Evolutionary conservation across 2,888 invertebrate genomes (phyloP), one percentile per base, ranked within the genome.

Genomic region (Onchidella celtica): DNA sequence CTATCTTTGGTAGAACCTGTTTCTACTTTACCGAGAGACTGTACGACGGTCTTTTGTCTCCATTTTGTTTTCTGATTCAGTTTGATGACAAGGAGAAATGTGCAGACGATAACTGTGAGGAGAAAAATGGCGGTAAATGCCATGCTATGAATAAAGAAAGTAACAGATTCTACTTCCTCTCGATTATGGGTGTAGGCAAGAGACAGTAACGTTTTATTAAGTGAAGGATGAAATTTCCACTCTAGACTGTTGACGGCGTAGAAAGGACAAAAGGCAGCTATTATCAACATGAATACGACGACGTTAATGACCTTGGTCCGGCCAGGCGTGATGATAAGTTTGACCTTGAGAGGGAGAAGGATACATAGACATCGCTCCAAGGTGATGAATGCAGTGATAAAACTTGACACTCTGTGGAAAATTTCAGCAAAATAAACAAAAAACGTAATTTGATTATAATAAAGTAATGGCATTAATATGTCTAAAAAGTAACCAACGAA

Each of bases 21-120:
- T 14, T 63, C 63, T 9, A 29, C 29, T 63, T 27, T 63, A n/a
- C 11, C 17, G 27, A 9, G 2, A 9, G 63, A 2, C 29, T 47
- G 40, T 21, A 24, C 72, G 1, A 55, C 29, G 14, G 72, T 36
- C 3, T 14, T 3, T 29, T 72, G n/a, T 21, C 72, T 24, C 72
- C 72, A 72, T 72, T 47, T 55, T 47, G 72, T 47, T 27, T 72
- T 72, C 55, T 17, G 6, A n/a, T 55, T 72, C 2, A 72, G 72
- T 2, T 72, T 40, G 24, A 72, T 32, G 9, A 55, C 72, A 3
- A 55, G 40, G 32, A 72, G 4, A n/a, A 55, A 29, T 11, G 72
- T 72, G 29, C 72, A 72, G 17, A 40, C 3, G n/a, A 40, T 21
- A 17, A 72, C 72, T 29, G 36, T 29, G 47, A 72, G 11, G 14